Percentiles rank a stretch among this genome's conserved stretches.
These are phyloP conservation scores for Paratrypauchen microcephalus DNA, from an alignment of 2,797 vertebrate genomes.

Conservation along the genomic window DNA sequence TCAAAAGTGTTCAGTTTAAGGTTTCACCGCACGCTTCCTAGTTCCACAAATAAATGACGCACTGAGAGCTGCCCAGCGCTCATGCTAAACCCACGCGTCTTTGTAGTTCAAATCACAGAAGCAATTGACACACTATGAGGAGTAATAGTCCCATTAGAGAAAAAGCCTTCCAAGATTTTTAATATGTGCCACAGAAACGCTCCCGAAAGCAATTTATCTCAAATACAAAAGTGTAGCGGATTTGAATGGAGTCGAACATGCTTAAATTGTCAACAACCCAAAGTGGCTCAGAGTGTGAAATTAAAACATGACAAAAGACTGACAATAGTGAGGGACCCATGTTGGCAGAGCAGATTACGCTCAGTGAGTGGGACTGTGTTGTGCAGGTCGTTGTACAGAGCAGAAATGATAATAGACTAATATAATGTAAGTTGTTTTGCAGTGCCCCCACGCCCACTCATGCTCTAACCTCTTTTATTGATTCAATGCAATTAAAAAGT, in stretches of 20 bases:
- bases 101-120: slow-evolving; percentile 23
- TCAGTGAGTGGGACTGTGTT: background rate
- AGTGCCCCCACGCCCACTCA: no score
- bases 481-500: no score
- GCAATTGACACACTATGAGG: slow-evolving; percentile 6
- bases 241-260: slow-evolving; percentile 20
- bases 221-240: slow-evolving; percentile 27
- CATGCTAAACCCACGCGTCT: background rate
- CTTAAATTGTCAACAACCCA: slow-evolving; percentile 36
- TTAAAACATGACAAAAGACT: slow-evolving; percentile 26
- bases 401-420: no score
- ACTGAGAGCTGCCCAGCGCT: slow-evolving; percentile 10
- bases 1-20: background rate
- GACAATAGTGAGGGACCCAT: background rate
- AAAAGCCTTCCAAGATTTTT: slow-evolving; percentile 5
- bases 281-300: slow-evolving; percentile 53
- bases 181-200: slow-evolving; percentile 14
- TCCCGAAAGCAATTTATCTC: slow-evolving; percentile 22
- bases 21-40: background rate
- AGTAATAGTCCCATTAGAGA: slow-evolving; percentile 5
- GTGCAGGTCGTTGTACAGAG: no score
- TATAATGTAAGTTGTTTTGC: no score
- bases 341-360: slow-evolving; percentile 22
- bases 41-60: slow-evolving; percentile 24
- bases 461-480: no score